A percentile compares a stretch with the other conserved stretches of the same genome.
These are phyloP conservation scores for Sisyra terminalis DNA, from an alignment of 2,888 invertebrate species.

Conservation along the genomic window DNA sequence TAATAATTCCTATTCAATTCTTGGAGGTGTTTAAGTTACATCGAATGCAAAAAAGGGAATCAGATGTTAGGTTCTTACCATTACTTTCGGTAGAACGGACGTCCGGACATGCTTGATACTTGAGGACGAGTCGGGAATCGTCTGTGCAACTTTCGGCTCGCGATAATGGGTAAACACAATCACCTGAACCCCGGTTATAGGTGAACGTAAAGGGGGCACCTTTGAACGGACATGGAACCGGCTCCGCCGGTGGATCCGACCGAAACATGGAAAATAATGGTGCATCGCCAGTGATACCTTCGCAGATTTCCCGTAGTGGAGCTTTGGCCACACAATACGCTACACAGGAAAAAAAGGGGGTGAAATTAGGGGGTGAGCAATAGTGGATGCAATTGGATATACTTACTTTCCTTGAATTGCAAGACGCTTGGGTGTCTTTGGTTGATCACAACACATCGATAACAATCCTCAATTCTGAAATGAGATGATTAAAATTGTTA, in stretches of 20 bases:
- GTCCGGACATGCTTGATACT: conserved; percentile 72
- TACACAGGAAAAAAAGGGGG: conserved; percentile 21
- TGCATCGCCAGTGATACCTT: conserved; percentile 54
- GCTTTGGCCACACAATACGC: conserved; percentile 43
- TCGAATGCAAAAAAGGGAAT: conserved; percentile 1
- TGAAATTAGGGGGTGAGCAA: too few relatives aligned
- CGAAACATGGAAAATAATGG: conserved; percentile 59
- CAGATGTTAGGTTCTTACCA: conserved; percentile 28
- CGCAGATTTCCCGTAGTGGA: conserved; percentile 44
- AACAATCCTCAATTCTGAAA: conserved; percentile 52
- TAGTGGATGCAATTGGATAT: conserved; percentile 6
- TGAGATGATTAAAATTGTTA: background rate
- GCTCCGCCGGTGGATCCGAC: conserved; percentile 46
- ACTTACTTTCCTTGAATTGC: conserved; percentile 74
- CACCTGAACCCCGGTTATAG: conserved; percentile 57
- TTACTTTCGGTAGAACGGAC: conserved; percentile 60
- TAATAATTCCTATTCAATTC: too few relatives aligned
- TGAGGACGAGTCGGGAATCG: conserved; percentile 57
- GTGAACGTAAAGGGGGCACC: conserved; percentile 68
- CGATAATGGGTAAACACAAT: conserved; percentile 59
- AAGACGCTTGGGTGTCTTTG: conserved; percentile 59
- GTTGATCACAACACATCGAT: conserved; percentile 59
- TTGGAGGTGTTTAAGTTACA: background rate
- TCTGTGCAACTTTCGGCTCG: conserved; percentile 73
- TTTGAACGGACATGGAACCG: conserved; percentile 64